Evolutionary conservation across 2,113 vertebrate genomes (phyloP), one percentile per base, ranked within the genome.

Genomic region (Pelobates fuscus): DNA sequence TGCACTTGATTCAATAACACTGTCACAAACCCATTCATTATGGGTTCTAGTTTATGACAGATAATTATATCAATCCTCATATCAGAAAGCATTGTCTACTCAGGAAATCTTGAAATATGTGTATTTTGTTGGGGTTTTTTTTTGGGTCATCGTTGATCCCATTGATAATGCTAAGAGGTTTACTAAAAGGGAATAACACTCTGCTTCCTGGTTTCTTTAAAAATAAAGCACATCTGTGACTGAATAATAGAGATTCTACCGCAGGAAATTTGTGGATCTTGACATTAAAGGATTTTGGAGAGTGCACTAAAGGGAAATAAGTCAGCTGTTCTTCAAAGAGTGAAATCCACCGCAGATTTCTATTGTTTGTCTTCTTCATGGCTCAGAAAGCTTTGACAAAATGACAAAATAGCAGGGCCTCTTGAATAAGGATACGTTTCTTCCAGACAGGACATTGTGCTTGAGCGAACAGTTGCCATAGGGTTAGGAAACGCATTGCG

Each of bases 371-470:
- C 80, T 74, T 80, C 80, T 90, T 92, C 88, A 90, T 23, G 82
- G 92, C 86, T 92, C 89, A 92, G 80, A 77, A 86, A 82, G 71
- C 83, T 79, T 79, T 88, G 81, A 88, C 81, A 90, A 89, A 85
- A 79, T 74, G 44, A 78, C 88, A 84, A 80, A 82, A 86, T 80
- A 81, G 80, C 84, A 83, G 82, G 85, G 81, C 85, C 83, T 90
- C 90, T 88, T 88, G 81, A 86, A 84, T 88, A 66, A 80, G 84
- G 82, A 78, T 78, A 79, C 24, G 81, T 86, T 89, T 86, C 81
- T 89, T 88, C 70, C 21, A 57, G 27, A 61, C 74, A 76, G 82
- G 85, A 85, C 72, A 83, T 77, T 81, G 74, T 69, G 21, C 37
- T 79, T 86, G 84, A 91, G 81, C 82, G 80, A 79, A 83, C 77